A percentile compares a stretch with the other conserved stretches of the same genome.
phyloP scores from a whole-genome alignment of 2,797 vertebrate genomes.

The Sebastes vulpes region DNA sequence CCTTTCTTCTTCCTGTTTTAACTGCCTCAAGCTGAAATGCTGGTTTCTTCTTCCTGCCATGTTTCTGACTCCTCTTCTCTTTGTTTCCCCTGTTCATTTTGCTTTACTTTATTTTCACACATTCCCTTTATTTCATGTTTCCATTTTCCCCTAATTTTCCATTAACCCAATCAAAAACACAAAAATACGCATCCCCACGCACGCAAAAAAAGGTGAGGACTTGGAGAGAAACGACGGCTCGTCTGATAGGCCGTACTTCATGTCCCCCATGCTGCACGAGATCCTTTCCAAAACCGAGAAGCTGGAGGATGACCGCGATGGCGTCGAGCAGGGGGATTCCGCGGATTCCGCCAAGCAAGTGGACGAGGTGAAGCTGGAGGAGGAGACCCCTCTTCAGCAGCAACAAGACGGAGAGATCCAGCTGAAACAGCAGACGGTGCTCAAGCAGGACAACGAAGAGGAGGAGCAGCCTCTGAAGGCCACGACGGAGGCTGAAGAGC shows the following conservation, averaged over 20 bases:
- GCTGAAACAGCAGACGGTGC: constrained; percentile 66
- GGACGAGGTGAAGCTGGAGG: constrained; percentile 72
- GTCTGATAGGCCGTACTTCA: constrained; percentile 93
- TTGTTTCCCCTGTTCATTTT: constrained; percentile 65
- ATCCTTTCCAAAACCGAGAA: constrained; percentile 88
- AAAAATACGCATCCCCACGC: neutral
- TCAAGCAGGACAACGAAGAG: constrained; percentile 65
- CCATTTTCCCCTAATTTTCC: constrained; percentile 46
- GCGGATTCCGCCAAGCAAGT: neutral
- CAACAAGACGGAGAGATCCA: constrained; percentile 79
- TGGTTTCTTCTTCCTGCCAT: constrained; percentile 47
- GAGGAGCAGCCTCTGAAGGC: constrained; percentile 74
- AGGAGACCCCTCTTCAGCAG: constrained; percentile 79
- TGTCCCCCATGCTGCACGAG: constrained; percentile 92
- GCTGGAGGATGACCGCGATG: constrained; percentile 52
- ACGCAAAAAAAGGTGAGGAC: constrained; percentile 91
- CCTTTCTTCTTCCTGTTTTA: constrained; percentile 8
- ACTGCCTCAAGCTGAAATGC: constrained; percentile 50
- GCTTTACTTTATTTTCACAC: constrained; percentile 44
- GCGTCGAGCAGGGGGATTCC: neutral
- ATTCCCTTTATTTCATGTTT: constrained; percentile 42
- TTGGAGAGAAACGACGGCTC: constrained; percentile 97
- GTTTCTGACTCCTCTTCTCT: constrained; percentile 77
- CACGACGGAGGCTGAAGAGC: constrained; percentile 36
- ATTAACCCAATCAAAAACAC: constrained; percentile 61